A percentile compares a stretch with the other conserved stretches of the same genome.
These are phyloP conservation scores for Clinocottus analis DNA, from an alignment of 2,113 vertebrate species.

Conservation along the genomic window DNA sequence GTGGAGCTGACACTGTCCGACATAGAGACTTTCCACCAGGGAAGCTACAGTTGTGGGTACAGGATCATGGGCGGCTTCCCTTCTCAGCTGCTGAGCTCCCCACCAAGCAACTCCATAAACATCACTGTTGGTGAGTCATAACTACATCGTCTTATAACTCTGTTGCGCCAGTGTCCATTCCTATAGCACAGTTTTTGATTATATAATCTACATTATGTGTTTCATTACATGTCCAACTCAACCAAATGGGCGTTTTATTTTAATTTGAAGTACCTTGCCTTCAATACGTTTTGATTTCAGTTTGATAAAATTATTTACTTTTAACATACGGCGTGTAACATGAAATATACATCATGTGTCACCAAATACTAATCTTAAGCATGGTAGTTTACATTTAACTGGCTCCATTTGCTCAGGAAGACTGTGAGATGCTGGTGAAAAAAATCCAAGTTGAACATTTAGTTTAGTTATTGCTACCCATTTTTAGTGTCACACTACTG, in stretches of 20 bases:
- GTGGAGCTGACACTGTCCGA: slow-evolving; percentile 79
- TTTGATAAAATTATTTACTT: background rate
- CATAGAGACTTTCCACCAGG: slow-evolving; percentile 78
- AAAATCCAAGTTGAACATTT: background rate
- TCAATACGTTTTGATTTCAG: too few species aligned
- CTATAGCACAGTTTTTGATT: background rate
- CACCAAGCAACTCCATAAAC: slow-evolving; percentile 79
- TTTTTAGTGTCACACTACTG: background rate
- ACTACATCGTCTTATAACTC: background rate
- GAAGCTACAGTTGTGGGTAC: slow-evolving; percentile 83
- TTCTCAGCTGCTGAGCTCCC: slow-evolving; percentile 71
- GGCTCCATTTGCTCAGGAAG: background rate
- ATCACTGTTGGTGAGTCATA: slow-evolving; percentile 81
- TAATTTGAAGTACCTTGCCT: too few species aligned
- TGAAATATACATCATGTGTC: background rate
- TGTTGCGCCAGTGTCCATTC: background rate
- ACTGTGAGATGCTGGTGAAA: background rate
- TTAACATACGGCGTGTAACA: background rate
- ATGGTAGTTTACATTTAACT: background rate
- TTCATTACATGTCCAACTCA: background rate
- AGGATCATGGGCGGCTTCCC: slow-evolving; percentile 69
- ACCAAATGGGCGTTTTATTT: background rate
- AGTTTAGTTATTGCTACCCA: background rate
- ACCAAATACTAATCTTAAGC: background rate
- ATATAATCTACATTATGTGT: background rate